Evolutionary conservation across 2,113 vertebrate species (phyloP).

Genomic region (Ptilorrhoa leucosticta): DNA sequence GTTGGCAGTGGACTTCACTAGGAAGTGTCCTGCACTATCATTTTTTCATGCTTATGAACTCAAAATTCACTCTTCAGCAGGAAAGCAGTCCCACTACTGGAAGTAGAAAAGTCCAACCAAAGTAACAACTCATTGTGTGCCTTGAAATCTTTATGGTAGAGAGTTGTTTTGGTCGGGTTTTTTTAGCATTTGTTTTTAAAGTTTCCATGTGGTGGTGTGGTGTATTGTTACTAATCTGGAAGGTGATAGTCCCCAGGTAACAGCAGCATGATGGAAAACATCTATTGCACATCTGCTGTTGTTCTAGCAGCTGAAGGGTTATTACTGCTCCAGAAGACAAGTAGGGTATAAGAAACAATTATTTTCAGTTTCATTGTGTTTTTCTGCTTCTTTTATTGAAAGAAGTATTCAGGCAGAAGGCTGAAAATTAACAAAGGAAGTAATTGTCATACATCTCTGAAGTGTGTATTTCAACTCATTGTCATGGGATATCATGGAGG

Average conservation of each 20-base stretch:
- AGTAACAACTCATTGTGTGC: not conserved
- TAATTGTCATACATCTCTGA: not conserved
- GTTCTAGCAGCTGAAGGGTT: not conserved
- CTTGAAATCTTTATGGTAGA: not conserved
- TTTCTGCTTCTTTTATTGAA: not conserved
- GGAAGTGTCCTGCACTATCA: rapidly evolving
- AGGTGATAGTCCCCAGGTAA: not conserved
- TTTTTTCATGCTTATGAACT: not conserved
- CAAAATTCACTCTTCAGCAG: not conserved
- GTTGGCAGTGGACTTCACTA: not conserved
- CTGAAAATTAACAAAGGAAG: not conserved
- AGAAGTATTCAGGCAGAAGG: not conserved
- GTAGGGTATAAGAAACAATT: not conserved
- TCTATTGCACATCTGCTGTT: not conserved
- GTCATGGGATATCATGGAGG: not conserved
- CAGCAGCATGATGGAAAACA: not conserved
- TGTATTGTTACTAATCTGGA: not conserved
- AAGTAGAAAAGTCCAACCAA: not conserved
- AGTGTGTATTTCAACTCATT: not conserved
- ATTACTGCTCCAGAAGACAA: not conserved
- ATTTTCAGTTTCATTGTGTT: not conserved
- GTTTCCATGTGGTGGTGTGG: not conserved
- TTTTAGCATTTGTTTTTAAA: not conserved
- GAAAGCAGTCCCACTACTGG: not conserved
- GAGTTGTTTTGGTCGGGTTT: not conserved